Conservation (phyloP, 2,797 vertebrate species). For the Poeciliopsis presidionis region DNA sequence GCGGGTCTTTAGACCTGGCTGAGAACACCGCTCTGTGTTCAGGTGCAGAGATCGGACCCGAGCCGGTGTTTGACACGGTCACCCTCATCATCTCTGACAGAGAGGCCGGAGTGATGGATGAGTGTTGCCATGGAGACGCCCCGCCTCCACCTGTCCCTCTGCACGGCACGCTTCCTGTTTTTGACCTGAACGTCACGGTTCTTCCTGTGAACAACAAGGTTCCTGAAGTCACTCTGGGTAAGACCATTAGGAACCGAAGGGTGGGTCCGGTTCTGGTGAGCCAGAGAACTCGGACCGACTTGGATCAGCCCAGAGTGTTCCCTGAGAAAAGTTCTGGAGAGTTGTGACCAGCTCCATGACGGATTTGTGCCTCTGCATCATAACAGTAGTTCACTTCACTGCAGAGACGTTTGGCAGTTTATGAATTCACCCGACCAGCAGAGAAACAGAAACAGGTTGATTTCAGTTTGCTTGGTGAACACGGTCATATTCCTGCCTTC, state of each 20-base stretch:
- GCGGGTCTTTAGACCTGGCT: not conserved
- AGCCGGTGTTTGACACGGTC: constrained; percentile 60
- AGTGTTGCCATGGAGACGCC: constrained; percentile 74
- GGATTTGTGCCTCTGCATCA: too few species aligned
- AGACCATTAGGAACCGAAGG: not conserved
- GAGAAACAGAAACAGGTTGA: too few species aligned
- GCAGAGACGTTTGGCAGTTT: too few species aligned
- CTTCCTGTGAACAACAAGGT: constrained; percentile 77
- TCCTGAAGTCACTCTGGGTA: constrained; percentile 66
- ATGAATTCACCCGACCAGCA: too few species aligned
- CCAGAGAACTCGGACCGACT: not conserved
- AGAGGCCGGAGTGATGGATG: constrained; percentile 60
- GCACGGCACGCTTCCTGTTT: constrained; percentile 77
- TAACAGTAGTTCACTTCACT: too few species aligned
- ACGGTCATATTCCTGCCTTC: too few species aligned
- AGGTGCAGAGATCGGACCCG: constrained; percentile 80
- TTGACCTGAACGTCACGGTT: constrained; percentile 79
- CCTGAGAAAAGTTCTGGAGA: not conserved
- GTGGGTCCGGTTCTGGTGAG: not conserved
- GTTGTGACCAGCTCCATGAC: not conserved
- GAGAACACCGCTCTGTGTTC: constrained; percentile 4
- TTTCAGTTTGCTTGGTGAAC: too few species aligned
- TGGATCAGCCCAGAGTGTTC: not conserved
- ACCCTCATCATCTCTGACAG: constrained; percentile 80
- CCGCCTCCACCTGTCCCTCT: constrained; percentile 70